A percentile compares a stretch with the other conserved stretches of the same genome.
Evolutionary conservation across 2,113 vertebrate genomes (phyloP).

Genomic region (Orthonyx spaldingii): DNA sequence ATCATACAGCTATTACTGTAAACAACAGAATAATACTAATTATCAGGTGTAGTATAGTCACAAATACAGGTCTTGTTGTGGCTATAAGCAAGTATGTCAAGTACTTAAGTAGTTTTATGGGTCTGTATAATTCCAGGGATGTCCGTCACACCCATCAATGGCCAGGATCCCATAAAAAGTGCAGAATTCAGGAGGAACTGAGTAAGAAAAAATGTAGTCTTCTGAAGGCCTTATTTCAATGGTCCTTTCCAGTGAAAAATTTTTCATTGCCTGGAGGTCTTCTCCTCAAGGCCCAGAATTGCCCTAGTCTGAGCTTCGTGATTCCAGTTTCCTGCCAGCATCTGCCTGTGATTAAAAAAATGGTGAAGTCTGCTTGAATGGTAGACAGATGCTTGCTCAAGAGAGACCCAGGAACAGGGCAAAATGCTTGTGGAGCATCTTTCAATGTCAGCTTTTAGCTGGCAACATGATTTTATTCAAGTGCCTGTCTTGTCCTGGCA

Average conservation of each 20-base stretch:
- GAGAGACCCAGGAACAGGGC: not conserved
- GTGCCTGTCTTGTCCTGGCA: not conserved
- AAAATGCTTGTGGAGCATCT: not conserved
- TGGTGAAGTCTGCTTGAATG: not conserved
- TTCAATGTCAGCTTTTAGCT: not conserved
- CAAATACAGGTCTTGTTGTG: not conserved
- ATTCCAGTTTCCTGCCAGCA: not conserved
- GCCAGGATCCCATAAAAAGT: not conserved
- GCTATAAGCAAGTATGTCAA: not conserved
- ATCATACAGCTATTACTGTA: not conserved
- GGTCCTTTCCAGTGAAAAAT: not conserved
- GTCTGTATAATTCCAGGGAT: not conserved
- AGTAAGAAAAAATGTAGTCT: not conserved
- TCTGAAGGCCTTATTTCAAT: not conserved
- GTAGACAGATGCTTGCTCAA: not conserved
- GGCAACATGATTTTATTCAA: not conserved
- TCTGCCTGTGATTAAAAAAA: not conserved
- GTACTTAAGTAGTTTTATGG: not conserved
- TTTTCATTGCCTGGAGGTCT: not conserved
- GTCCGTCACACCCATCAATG: not conserved
- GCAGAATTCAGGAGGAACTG: not conserved
- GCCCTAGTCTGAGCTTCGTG: not conserved
- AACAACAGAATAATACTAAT: not conserved
- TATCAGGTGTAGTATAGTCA: not conserved
- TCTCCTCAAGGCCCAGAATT: not conserved